Evolutionary conservation across 2,113 vertebrate species (phyloP), one percentile per base, ranked within the genome.

Genomic region (Typhlomys cinereus): DNA sequence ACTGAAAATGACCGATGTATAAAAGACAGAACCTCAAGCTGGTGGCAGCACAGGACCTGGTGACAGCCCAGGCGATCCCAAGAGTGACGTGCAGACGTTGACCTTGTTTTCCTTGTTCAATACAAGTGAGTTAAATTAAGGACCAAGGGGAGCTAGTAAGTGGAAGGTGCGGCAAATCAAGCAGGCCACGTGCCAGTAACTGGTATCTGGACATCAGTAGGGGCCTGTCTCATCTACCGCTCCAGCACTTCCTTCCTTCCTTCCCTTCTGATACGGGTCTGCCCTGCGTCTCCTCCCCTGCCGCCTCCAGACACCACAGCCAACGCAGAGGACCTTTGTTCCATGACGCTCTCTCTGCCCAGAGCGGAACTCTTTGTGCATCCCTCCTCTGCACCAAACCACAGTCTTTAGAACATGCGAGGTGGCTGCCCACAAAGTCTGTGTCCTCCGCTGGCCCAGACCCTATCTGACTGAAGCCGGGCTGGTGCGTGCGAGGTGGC

Each of bases 361-460:
- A n/a, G n/a, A n/a, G n/a, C n/a, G n/a, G n/a, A n/a, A n/a, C n/a
- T n/a, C n/a, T n/a, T n/a, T n/a, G n/a, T n/a, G n/a, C n/a, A n/a
- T n/a, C n/a, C n/a, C n/a, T n/a, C n/a, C n/a, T n/a, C n/a, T n/a
- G n/a, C n/a, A n/a, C n/a, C n/a, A n/a, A n/a, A n/a, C n/a, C n/a
- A n/a, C n/a, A n/a, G n/a, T n/a, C n/a, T n/a, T n/a, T n/a, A n/a
- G 8, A 46, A 59, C 62, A 50, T 67, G 52, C 23, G 21, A 67
- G 61, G 27, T 36, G 44, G 62, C 80, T 67, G 46, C 10, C 15
- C 3, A 7, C 12, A 34, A 0, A 9, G 87, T 27, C 34, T 48
- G 3, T 21, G 25, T 21, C 6, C 52, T 13, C 0, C 0, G 11
- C 50, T 34, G 2, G 11, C 7, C 81, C 17, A n/a, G 44, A 34